Evolutionary conservation across 1,140 invertebrate genomes (phyloP).

Genomic region (Drosophila funebris): DNA sequence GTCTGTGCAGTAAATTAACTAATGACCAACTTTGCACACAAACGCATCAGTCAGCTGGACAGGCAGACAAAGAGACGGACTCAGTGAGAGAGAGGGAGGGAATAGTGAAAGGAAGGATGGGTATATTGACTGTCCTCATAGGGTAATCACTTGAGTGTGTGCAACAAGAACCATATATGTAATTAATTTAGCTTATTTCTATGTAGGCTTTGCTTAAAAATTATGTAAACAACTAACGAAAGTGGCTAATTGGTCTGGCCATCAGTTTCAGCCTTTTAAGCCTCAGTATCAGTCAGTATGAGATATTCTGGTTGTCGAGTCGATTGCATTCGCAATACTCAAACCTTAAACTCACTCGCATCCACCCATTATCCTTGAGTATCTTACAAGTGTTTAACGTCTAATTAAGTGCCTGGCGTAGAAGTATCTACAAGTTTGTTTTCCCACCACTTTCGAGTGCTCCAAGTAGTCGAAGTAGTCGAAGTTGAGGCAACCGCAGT

Average conservation of each 20-base stretch:
- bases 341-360: slow-evolving; percentile 23
- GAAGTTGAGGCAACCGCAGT: slow-evolving; percentile 40
- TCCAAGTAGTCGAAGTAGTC: slow-evolving; percentile 38
- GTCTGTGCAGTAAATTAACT: slow-evolving; percentile 74
- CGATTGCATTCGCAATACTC: slow-evolving; percentile 22
- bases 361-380: slow-evolving; percentile 75
- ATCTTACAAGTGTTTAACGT: slow-evolving; percentile 81
- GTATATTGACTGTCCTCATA: slow-evolving; percentile 25
- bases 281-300: not conserved
- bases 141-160: slow-evolving; percentile 42
- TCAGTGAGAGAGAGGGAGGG: not conserved
- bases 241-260: slow-evolving; percentile 26
- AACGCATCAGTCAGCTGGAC: not conserved
- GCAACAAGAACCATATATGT: slow-evolving; percentile 23
- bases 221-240: not conserved
- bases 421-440: slow-evolving; percentile 60
- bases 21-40: slow-evolving; percentile 62
- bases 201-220: slow-evolving; percentile 19
- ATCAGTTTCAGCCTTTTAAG: not conserved
- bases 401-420: slow-evolving; percentile 77
- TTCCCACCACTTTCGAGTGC: slow-evolving; percentile 36
- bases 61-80: not conserved
- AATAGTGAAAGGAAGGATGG: not conserved
- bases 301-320: slow-evolving; percentile 13
- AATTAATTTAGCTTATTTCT: slow-evolving; percentile 63